A percentile compares a stretch with the other conserved stretches of the same genome.
Conservation (phyloP, 2,888 invertebrate genomes). For the Zaprionus lineosus region DNA sequence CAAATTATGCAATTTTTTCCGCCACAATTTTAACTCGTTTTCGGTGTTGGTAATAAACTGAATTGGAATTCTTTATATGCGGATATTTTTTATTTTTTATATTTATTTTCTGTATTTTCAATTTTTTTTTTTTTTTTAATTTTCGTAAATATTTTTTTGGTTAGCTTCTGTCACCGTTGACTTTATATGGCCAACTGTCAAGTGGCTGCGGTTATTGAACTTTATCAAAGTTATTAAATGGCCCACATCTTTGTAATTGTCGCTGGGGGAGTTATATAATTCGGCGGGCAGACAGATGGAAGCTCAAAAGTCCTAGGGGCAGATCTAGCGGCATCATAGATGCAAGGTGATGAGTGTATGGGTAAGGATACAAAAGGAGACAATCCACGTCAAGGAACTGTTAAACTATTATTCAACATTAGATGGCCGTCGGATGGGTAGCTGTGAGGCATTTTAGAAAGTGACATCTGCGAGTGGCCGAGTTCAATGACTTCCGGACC, state of each 20-base stretch:
- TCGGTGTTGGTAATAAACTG: conserved; percentile 77
- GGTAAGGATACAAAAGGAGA: no score
- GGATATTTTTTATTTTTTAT: not conserved
- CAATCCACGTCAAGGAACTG: no score
- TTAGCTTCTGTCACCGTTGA: conserved; percentile 4
- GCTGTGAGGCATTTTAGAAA: conserved; percentile 14
- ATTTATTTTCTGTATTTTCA: not conserved
- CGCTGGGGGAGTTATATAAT: conserved; percentile 38
- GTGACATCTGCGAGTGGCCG: conserved; percentile 24
- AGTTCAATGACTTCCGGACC: no score
- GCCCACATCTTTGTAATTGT: conserved; percentile 49
- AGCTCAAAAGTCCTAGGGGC: not conserved
- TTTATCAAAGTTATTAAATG: conserved; percentile 49
- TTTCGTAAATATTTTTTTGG: conserved; percentile 4
- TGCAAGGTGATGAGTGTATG: no score
- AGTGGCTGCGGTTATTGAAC: conserved; percentile 69
- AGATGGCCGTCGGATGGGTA: no score
- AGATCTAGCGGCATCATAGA: no score
- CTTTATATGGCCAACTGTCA: conserved; percentile 59
- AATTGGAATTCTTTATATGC: conserved; percentile 41
- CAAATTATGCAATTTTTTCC: conserved; percentile 78
- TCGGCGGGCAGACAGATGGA: conserved; percentile 1
- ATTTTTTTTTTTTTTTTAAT: conserved; percentile 8
- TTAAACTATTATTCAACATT: no score
- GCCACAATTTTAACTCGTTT: conserved; percentile 75